Conservation (phyloP, 2,113 vertebrate genomes). For the Vimba vimba region DNA sequence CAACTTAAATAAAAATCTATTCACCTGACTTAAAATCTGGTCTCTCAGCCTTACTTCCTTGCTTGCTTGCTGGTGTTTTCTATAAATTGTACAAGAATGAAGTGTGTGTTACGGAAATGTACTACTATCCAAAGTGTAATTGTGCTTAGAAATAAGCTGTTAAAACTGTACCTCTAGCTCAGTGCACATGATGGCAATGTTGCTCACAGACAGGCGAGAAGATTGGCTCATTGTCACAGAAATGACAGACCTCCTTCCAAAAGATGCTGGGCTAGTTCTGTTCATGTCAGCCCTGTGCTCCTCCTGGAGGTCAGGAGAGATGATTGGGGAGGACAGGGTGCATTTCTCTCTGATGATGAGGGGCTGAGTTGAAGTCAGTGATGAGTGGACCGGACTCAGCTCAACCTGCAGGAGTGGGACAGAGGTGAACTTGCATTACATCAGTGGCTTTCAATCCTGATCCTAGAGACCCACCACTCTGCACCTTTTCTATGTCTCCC, state of each 20-base stretch:
- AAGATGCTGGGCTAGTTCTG: constrained; percentile 50
- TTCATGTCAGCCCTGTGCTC: constrained; percentile 35
- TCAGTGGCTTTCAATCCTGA: not conserved
- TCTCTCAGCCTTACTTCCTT: not conserved
- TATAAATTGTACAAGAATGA: constrained; percentile 43
- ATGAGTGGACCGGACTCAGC: constrained; percentile 48
- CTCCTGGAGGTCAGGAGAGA: constrained; percentile 41
- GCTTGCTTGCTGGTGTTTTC: constrained; percentile 67
- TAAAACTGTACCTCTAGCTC: constrained; percentile 64
- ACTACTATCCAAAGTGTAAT: not conserved
- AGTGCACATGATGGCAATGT: constrained; percentile 30
- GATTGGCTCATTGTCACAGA: constrained; percentile 64
- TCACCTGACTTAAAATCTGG: constrained; percentile 69
- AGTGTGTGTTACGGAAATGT: not conserved
- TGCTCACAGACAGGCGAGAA: constrained; percentile 62
- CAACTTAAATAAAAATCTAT: not conserved
- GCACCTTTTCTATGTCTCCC: not conserved
- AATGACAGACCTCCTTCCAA: constrained; percentile 60
- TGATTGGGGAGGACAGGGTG: constrained; percentile 39
- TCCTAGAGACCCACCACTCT: not conserved
- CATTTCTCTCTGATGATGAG: constrained; percentile 62
- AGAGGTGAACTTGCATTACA: not conserved
- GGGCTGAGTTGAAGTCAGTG: constrained; percentile 48
- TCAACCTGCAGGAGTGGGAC: constrained; percentile 47
- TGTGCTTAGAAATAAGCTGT: not conserved